Base-by-base conservation (phyloP, 1,140 invertebrate genomes). In the Helicoverpa armigera region DNA sequence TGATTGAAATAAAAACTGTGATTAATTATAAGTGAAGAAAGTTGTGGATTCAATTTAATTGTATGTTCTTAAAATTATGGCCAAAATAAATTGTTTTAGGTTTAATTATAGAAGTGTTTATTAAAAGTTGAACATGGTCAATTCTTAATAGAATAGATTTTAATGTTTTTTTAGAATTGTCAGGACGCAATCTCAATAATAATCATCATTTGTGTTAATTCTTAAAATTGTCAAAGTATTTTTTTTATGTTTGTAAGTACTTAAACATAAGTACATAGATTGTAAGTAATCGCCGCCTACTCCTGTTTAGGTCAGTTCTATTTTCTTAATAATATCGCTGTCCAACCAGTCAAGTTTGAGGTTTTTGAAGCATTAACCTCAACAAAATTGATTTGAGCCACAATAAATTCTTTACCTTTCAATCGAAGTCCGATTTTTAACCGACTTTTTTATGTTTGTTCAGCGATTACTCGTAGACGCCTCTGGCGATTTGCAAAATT, bases 181-280 rank as follows among this genome's bases (percentile, higher is more conserved):
- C 35, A 43, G 35, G 5, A 43, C 5, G 35, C 9, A 43, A 9
- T 43, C 35, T 43, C 35, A 43, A 43, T 43, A 7, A 43, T 43
- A 16, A 50, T 48, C 12, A 18, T 63, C 14, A n/a, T n/a, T 16
- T 54, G 14, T 54, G 3, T n/a, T 54, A n/a, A n/a, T 14, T 14
- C n/a, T 54, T 54, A n/a, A 35, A 35, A 43, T 43, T 54, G 16
- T n/a, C 13, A 14, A 54, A 54, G 5, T 54, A 58, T 16, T 18
- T 58, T 58, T 18, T 16, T 7, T 23, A 23, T 23, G 23, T 23
- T 16, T 18, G 54, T 18, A 9, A 65, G 61, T 43, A 65, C 31
- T 16, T 48, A 48, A 29, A 14, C 43, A 13, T 65, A 65, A 65
- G 61, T 65, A 65, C 61, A 65, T 7, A 65, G 16, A 18, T 58